Evolutionary conservation across 2,888 invertebrate species (phyloP).

Genomic region (Diogma glabrata): DNA sequence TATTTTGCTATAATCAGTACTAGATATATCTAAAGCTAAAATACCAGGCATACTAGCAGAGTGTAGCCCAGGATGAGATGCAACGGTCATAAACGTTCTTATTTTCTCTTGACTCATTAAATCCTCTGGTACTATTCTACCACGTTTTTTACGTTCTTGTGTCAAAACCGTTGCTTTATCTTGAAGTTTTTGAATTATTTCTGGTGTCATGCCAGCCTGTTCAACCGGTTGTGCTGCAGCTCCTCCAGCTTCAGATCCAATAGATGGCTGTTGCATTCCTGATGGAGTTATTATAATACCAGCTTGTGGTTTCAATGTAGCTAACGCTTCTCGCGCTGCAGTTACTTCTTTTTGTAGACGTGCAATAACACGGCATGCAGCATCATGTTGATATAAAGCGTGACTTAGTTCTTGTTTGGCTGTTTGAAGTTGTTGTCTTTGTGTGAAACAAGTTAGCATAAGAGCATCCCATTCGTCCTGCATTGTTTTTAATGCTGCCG

Average conservation of each 20-base stretch:
- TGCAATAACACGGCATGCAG: constrained; percentile 97
- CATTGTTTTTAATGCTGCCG: constrained; percentile 77
- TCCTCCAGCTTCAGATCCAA: constrained; percentile 67
- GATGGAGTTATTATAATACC: constrained; percentile 58
- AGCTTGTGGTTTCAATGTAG: constrained; percentile 96
- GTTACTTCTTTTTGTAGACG: constrained; percentile 96
- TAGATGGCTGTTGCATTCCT: constrained; percentile 45
- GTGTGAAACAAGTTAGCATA: constrained; percentile 96
- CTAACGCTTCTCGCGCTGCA: constrained; percentile 95
- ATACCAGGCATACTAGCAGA: constrained; percentile 97
- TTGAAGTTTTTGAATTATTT: constrained; percentile 87
- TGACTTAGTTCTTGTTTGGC: constrained; percentile 87
- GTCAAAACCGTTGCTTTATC: constrained; percentile 93
- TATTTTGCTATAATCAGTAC: constrained; percentile 85
- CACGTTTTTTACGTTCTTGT: constrained; percentile 91
- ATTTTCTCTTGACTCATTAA: constrained; percentile 80
- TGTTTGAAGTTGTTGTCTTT: constrained; percentile 93
- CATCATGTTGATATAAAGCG: constrained; percentile 96
- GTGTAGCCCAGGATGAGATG: constrained; percentile 89
- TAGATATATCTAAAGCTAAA: constrained; percentile 86
- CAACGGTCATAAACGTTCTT: constrained; percentile 68
- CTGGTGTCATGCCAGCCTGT: constrained; percentile 86
- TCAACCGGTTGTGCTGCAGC: constrained; percentile 64
- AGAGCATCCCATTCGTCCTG: constrained; percentile 98
- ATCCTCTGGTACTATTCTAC: constrained; percentile 92